Evolutionary conservation across 2,113 vertebrate genomes (phyloP).

Genomic region (Phaethornis superciliosus): DNA sequence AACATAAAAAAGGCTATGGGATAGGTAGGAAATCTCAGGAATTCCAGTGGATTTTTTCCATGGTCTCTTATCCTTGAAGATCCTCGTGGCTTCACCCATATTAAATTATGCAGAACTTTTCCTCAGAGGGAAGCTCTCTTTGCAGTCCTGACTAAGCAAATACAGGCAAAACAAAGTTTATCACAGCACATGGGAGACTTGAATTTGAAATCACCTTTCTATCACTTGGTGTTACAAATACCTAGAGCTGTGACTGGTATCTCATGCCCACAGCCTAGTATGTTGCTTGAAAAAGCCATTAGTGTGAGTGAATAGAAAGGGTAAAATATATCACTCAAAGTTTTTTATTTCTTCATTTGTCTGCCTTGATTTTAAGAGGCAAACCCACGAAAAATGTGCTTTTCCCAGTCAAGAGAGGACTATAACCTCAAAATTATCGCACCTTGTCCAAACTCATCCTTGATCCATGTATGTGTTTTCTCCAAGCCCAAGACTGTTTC

Average conservation of each 20-base stretch:
- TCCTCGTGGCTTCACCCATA: background rate
- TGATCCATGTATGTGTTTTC: background rate
- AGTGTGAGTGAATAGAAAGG: background rate
- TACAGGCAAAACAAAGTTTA: slow-evolving; percentile 54
- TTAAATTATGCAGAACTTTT: slow-evolving; percentile 18
- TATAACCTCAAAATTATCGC: background rate
- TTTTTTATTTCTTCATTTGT: background rate
- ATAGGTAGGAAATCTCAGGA: background rate
- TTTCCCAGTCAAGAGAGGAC: background rate
- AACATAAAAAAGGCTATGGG: background rate
- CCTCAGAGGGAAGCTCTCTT: slow-evolving; percentile 17
- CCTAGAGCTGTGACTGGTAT: background rate
- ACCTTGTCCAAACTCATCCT: background rate
- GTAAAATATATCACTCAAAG: background rate
- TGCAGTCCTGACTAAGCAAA: slow-evolving; percentile 18
- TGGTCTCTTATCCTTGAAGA: background rate
- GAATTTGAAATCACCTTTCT: slow-evolving; percentile 15
- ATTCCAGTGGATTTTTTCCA: background rate
- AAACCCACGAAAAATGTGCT: background rate
- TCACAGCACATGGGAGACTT: background rate
- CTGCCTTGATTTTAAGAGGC: background rate
- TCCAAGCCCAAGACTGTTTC: background rate
- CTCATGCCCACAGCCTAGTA: background rate
- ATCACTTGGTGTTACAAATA: background rate
- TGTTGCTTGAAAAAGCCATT: background rate